Evolutionary conservation across 2,113 vertebrate genomes (phyloP).

Genomic region (Thermophis baileyi): DNA sequence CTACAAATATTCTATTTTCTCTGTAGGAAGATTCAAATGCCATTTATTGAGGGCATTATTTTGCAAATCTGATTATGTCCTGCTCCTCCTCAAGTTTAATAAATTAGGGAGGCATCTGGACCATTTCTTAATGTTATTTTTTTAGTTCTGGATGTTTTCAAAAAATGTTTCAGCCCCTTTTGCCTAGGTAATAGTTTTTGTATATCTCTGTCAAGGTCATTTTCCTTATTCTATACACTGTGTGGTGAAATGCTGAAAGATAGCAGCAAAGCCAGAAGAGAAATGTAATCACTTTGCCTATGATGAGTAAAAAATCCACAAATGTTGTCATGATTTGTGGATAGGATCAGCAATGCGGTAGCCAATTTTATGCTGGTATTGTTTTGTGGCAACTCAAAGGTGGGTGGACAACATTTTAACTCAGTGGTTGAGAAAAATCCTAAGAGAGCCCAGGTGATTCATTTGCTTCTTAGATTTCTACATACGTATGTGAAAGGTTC

Average conservation of each 20-base stretch:
- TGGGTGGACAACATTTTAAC: not conserved
- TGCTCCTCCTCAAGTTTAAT: not conserved
- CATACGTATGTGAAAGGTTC: not conserved
- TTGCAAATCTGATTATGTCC: not conserved
- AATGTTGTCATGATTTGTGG: no score
- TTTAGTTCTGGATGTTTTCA: not conserved
- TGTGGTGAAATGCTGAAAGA: not conserved
- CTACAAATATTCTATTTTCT: not conserved
- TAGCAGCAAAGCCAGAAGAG: not conserved
- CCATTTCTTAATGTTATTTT: not conserved
- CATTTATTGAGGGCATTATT: not conserved
- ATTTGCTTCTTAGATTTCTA: not conserved
- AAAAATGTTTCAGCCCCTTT: not conserved
- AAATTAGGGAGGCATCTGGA: not conserved
- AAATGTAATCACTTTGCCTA: not conserved
- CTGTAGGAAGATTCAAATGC: not conserved
- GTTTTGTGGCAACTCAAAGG: not conserved
- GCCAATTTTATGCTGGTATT: not conserved
- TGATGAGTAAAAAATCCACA: not conserved
- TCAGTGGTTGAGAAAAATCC: not conserved
- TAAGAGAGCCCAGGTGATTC: not conserved
- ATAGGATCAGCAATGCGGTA: not conserved
- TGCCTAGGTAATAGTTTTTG: not conserved
- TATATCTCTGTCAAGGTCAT: not conserved
- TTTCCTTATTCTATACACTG: not conserved